Evolutionary conservation across 2,888 invertebrate species (phyloP).

Genomic region (Erebia ligea): DNA sequence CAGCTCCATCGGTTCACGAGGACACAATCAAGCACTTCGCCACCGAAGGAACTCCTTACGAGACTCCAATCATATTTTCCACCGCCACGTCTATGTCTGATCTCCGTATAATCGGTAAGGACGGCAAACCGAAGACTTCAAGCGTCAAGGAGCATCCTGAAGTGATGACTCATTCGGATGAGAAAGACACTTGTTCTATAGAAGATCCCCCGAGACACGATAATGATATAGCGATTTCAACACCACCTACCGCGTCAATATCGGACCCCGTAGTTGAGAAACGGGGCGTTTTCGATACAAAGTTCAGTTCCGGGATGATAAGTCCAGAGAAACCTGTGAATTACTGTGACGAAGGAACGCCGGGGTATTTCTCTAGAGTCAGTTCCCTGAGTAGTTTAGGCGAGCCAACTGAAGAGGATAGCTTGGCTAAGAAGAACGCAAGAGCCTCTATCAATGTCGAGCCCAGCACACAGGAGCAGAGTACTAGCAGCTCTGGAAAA

Average conservation of each 20-base stretch:
- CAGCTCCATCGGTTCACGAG: constrained; percentile 83
- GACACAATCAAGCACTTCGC: constrained; percentile 96
- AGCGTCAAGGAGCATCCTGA: constrained; percentile 71
- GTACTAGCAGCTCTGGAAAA: constrained; percentile 61
- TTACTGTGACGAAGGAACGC: constrained; percentile 95
- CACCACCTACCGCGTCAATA: constrained; percentile 55
- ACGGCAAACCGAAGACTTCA: constrained; percentile 62
- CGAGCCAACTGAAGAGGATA: constrained; percentile 77
- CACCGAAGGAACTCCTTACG: constrained; percentile 95
- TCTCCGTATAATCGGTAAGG: constrained; percentile 84
- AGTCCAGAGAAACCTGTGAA: constrained; percentile 91
- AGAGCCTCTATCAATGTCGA: constrained; percentile 73
- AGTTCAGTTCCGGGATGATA: constrained; percentile 86
- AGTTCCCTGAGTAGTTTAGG: constrained; percentile 84
- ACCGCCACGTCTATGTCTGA: constrained; percentile 96
- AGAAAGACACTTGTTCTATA: constrained; percentile 76
- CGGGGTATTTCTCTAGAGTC: constrained; percentile 89
- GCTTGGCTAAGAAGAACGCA: constrained; percentile 73
- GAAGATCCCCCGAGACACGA: constrained; percentile 75
- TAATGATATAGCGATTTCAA: constrained; percentile 69
- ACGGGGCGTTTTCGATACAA: constrained; percentile 71
- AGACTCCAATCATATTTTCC: constrained; percentile 91
- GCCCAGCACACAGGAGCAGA: constrained; percentile 60
- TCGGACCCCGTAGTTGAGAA: constrained; percentile 60
- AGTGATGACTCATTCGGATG: constrained; percentile 78